phyloP scores from a whole-genome alignment of 2,113 vertebrate genomes.

The human (Homo sapiens) region DNA sequence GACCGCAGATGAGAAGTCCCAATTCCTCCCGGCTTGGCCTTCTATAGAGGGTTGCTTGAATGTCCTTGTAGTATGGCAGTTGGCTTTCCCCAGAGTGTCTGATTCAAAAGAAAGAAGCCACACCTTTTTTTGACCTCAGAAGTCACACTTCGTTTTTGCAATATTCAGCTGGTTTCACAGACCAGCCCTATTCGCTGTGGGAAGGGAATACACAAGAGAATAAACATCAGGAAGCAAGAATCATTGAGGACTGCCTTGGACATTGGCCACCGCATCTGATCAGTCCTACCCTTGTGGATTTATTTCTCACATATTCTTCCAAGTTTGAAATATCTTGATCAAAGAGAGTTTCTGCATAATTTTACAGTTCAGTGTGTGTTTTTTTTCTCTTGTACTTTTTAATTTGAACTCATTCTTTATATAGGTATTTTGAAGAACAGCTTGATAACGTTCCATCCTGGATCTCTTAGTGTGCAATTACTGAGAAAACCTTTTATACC shows the following conservation, averaged over 20 bases:
- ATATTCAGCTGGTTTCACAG: background rate
- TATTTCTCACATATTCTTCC: background rate
- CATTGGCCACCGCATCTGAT: background rate
- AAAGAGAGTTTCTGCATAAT: background rate
- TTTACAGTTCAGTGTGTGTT: background rate
- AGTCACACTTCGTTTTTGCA: background rate
- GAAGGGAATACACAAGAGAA: background rate
- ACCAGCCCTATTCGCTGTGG: background rate
- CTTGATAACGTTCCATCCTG: background rate
- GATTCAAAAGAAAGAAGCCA: background rate
- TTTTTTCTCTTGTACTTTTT: background rate
- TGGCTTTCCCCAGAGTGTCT: background rate
- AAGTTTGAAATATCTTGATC: background rate
- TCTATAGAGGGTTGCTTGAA: background rate
- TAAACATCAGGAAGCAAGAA: background rate
- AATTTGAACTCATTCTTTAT: background rate
- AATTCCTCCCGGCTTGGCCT: background rate
- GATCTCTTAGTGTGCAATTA: background rate
- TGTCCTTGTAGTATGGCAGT: background rate
- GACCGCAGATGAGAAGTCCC: background rate
- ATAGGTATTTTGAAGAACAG: conserved; percentile 10
- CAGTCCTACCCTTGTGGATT: background rate
- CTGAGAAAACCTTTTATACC: background rate
- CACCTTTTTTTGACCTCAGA: background rate
- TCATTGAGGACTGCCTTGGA: background rate